Evolutionary conservation across 2,888 invertebrate genomes (phyloP).

Genomic region (Oscheius onirici): DNA sequence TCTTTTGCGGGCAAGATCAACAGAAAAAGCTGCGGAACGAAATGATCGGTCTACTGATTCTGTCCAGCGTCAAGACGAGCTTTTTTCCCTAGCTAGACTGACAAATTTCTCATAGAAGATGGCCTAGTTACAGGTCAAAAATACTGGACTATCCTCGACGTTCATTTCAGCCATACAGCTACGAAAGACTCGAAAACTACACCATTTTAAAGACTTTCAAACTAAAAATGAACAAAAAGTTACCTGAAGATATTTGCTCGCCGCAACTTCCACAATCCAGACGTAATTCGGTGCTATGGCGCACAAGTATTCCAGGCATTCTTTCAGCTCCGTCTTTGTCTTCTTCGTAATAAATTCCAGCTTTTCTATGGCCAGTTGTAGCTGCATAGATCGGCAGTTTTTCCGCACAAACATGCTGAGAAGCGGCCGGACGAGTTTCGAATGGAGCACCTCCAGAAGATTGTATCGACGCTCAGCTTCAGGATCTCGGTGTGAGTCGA

Average conservation of each 20-base stretch:
- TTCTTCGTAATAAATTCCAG: constrained; percentile 3
- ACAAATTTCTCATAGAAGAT: too few species aligned
- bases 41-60: too few species aligned
- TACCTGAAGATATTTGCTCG: neutral
- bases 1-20: too few species aligned
- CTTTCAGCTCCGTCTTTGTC: neutral
- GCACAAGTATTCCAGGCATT: neutral
- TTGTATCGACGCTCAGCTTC: constrained; percentile 23
- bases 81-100: too few species aligned
- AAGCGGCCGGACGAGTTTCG: constrained; percentile 14
- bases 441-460: constrained; percentile 4
- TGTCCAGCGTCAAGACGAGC: too few species aligned
- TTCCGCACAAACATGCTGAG: neutral
- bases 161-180: too few species aligned
- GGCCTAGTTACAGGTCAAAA: too few species aligned
- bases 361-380: constrained; percentile 17
- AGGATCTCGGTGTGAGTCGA: constrained; percentile 30
- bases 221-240: too few species aligned
- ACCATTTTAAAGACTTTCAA: too few species aligned
- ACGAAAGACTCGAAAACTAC: too few species aligned
- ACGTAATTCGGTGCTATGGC: neutral
- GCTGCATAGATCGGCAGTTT: constrained; percentile 21
- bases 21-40: too few species aligned
- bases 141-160: too few species aligned
- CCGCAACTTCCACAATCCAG: neutral